These are phyloP conservation scores for Tetragonula clypearis DNA, from an alignment of 1,140 invertebrate species.

Conservation along the genomic window DNA sequence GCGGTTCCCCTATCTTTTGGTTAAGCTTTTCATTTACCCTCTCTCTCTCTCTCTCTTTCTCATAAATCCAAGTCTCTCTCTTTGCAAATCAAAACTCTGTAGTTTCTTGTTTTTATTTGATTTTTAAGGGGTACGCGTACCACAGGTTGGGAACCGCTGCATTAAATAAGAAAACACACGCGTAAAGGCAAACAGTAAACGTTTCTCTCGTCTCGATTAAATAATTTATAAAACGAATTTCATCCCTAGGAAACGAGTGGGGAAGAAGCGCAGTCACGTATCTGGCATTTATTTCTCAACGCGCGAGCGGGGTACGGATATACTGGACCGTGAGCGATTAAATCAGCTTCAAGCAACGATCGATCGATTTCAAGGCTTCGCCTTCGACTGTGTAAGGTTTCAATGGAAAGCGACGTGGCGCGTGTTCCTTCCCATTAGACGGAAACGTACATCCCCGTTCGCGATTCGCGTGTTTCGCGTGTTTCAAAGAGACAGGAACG, in stretches of 20 bases:
- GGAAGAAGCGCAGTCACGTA: background rate
- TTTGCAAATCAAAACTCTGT: too few relatives aligned
- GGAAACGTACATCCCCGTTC: background rate
- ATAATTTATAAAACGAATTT: background rate
- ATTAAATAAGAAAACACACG: background rate
- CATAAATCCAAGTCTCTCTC: too few relatives aligned
- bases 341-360: constrained; percentile 77
- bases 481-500: background rate
- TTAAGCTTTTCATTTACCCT: too few relatives aligned
- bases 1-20: too few relatives aligned
- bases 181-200: background rate
- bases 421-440: background rate
- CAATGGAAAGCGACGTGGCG: background rate
- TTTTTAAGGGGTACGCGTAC: too few relatives aligned
- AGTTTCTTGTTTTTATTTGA: too few relatives aligned
- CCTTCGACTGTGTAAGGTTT: background rate
- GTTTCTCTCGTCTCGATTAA: background rate
- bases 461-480: background rate
- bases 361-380: constrained; percentile 76
- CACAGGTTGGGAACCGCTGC: too few relatives aligned
- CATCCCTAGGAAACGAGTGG: background rate
- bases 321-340: constrained; percentile 69
- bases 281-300: constrained; percentile 64
- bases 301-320: background rate
- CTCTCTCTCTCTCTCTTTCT: too few relatives aligned